Evolutionary conservation across 2,888 invertebrate genomes (phyloP), one percentile per base, ranked within the genome.

Genomic region (Homarus gammarus): DNA sequence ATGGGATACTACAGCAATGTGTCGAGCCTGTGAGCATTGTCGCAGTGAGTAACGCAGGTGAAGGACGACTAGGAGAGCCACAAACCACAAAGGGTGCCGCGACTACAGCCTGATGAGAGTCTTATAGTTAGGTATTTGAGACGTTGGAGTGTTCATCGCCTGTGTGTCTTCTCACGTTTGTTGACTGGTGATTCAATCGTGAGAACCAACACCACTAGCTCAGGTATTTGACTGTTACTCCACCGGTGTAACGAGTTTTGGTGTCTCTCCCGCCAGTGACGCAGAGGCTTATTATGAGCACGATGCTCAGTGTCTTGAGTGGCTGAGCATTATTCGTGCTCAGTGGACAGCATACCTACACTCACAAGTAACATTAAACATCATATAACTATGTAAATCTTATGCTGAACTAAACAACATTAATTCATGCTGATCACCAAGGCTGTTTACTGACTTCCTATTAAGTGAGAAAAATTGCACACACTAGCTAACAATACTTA

Each of bases 11-110:
- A 27, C n/a, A 64, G 27, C n/a, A 64, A 64, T 27, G 8, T 27
- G 64, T n/a, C 6, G 6, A 64, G 10, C 64, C 3, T 2, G n/a
- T 5, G 64, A 0, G 8, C 6, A 8, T 10, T n/a, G 64, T 64
- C 64, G 64, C 27, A 64, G 2, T 27, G 27, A 64, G 27, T n/a
- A 8, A n/a, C 5, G 64, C 64, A 64, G 27, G 64, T 8, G 27
- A 27, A 22, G 22, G 27, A 6, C 64, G 64, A 3, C 22, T 18
- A 56, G 15, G 15, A 44, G 44, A 44, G 56, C 18, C 2, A 64
- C 64, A 64, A 64, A 64, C 18, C 2, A 64, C 64, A 64, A 64
- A 64, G 64, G 64, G 3, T 64, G 64, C 64, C 64, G 64, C 64
- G 27, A 64, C 64, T n/a, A 6, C 6, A 5, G 27, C 44, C 64